Conservation (phyloP, 2,888 invertebrate species). For the Abscondita cerata region DNA sequence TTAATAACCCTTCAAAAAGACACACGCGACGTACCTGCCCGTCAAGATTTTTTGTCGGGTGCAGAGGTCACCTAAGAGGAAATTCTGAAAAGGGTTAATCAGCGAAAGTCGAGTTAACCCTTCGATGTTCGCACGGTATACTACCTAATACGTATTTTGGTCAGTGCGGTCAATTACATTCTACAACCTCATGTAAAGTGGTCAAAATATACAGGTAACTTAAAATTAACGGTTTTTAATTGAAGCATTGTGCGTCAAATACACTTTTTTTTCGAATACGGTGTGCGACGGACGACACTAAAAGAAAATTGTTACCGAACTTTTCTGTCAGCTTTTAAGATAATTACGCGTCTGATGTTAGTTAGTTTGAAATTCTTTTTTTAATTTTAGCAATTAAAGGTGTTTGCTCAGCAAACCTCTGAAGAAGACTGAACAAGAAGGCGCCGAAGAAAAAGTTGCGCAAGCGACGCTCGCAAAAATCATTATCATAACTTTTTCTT, state of each 20-base stretch:
- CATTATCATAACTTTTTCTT: constrained; percentile 59
- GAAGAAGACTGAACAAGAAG: constrained; percentile 46
- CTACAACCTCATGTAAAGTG: constrained; percentile 20
- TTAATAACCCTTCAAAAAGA: constrained; percentile 48
- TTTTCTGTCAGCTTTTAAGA: neutral
- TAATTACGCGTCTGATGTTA: neutral
- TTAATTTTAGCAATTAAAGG: constrained; percentile 13
- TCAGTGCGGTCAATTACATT: constrained; percentile 41
- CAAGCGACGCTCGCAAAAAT: constrained; percentile 56
- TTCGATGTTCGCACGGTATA: constrained; percentile 43
- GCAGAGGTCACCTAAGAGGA: constrained; percentile 29
- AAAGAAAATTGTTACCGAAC: constrained; percentile 8
- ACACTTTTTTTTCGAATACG: constrained; percentile 12
- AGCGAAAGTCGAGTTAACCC: constrained; percentile 38
- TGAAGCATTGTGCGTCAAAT: constrained; percentile 30
- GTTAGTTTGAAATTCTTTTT: neutral
- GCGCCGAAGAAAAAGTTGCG: constrained; percentile 53
- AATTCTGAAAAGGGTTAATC: constrained; percentile 33
- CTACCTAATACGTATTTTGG: constrained; percentile 34
- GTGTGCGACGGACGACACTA: constrained; percentile 24
- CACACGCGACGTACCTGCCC: constrained; percentile 46
- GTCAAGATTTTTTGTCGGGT: constrained; percentile 31
- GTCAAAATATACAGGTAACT: constrained; percentile 30
- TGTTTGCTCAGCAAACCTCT: constrained; percentile 42
- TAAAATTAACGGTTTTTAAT: constrained; percentile 40